phyloP scores from a whole-genome alignment of 2,888 invertebrate species.

The Ischnus inquisitorius region DNA sequence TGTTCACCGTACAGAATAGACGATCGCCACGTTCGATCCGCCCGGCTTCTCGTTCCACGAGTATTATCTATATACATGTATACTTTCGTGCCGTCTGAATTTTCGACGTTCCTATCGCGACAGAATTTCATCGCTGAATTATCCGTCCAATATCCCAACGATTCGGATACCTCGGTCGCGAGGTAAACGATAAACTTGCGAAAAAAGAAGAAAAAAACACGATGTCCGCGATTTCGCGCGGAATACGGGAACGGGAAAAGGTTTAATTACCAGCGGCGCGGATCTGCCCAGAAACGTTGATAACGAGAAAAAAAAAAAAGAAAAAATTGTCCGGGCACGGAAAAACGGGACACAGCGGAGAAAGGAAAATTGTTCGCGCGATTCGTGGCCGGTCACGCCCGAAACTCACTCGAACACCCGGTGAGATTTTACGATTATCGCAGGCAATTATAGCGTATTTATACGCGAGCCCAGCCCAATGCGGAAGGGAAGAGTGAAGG shows the following conservation, averaged over 20 bases:
- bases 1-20: slow-evolving; percentile 18
- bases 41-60: slow-evolving; percentile 22
- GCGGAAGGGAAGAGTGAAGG: slow-evolving; percentile 26
- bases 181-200: background rate
- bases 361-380: slow-evolving; percentile 59
- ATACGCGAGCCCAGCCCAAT: slow-evolving; percentile 34
- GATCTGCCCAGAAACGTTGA: slow-evolving; percentile 14
- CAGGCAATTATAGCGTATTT: slow-evolving; percentile 68
- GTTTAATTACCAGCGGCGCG: slow-evolving; percentile 45
- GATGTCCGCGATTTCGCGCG: background rate
- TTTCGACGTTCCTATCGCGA: slow-evolving; percentile 23
- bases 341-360: slow-evolving; percentile 3
- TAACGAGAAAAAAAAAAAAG: slow-evolving; percentile 20
- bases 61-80: slow-evolving; percentile 6
- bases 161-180: background rate
- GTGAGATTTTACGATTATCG: slow-evolving; percentile 73
- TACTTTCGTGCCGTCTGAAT: slow-evolving; percentile 29
- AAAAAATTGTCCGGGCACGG: slow-evolving; percentile 16
- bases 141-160: slow-evolving; percentile 25
- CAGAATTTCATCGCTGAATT: slow-evolving; percentile 17
- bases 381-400: slow-evolving; percentile 49
- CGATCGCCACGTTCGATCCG: slow-evolving; percentile 33
- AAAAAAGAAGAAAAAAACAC: background rate
- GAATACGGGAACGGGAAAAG: background rate
- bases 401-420: slow-evolving; percentile 49